phyloP scores from a whole-genome alignment of 2,113 vertebrate genomes.

The Pluvialis apricaria region DNA sequence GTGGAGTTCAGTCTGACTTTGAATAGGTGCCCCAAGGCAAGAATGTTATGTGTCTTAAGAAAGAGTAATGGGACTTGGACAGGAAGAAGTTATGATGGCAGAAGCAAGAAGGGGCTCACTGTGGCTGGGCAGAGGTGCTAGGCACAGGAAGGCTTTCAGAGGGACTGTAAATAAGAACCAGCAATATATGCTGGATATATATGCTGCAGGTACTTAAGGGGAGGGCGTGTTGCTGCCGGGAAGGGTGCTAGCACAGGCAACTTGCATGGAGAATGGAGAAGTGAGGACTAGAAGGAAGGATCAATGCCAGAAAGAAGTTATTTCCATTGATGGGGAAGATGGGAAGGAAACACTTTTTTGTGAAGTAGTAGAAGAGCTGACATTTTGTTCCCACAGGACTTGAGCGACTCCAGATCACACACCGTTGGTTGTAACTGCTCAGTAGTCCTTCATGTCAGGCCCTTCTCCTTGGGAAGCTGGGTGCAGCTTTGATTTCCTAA shows the following conservation, averaged over 20 bases:
- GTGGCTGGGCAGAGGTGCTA: neutral
- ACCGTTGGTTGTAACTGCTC: neutral
- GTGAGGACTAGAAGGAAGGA: neutral
- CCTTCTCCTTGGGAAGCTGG: neutral
- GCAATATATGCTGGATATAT: neutral
- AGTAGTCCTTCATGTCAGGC: neutral
- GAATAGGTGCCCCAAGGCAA: neutral
- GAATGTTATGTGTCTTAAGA: neutral
- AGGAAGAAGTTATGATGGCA: neutral
- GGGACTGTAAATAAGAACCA: neutral
- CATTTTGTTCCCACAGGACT: neutral
- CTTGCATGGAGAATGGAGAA: neutral
- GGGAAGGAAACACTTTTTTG: neutral
- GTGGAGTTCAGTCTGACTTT: neutral
- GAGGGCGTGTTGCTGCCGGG: neutral
- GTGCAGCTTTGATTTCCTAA: neutral
- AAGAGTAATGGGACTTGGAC: neutral
- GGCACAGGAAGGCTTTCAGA: neutral
- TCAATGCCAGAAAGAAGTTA: neutral
- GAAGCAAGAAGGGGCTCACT: neutral
- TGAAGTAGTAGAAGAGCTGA: neutral
- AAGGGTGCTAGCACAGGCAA: neutral
- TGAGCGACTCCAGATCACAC: neutral
- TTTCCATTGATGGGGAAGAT: neutral
- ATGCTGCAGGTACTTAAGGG: neutral